These are phyloP conservation scores for Neuroscelio doddi DNA, from an alignment of 2,888 invertebrate species.

Conservation along the genomic window DNA sequence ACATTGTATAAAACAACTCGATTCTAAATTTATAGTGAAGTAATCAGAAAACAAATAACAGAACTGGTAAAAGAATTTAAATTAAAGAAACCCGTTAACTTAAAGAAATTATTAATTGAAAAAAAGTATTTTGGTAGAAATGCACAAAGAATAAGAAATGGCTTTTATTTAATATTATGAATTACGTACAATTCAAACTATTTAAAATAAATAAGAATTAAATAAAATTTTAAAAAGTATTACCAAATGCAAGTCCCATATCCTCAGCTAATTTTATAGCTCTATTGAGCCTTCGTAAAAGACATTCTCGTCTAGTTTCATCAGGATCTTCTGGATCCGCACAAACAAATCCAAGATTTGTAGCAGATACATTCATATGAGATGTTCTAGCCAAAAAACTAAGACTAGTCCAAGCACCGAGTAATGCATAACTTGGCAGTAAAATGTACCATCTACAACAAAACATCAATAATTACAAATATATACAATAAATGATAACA, in stretches of 20 bases:
- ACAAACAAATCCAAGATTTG: constrained; percentile 62
- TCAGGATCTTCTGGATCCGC: constrained; percentile 67
- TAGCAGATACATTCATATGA: constrained; percentile 64
- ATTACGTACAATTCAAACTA: no score
- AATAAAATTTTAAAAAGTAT: no score
- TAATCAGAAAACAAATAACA: no score
- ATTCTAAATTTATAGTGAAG: no score
- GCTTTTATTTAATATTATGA: no score
- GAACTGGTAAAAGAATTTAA: no score
- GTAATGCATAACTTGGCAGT: constrained; percentile 63
- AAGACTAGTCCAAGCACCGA: constrained; percentile 61
- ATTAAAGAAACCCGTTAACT: no score
- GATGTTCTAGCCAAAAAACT: constrained; percentile 63
- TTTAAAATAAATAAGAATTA: not conserved
- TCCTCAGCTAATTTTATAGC: constrained; percentile 67
- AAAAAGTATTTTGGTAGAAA: no score
- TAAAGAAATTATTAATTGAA: no score
- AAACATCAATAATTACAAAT: not conserved
- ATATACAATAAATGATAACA: not conserved
- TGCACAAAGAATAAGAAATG: no score
- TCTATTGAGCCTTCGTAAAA: constrained; percentile 63
- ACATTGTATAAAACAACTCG: no score
- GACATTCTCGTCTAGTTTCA: constrained; percentile 65
- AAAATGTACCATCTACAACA: constrained; percentile 60
- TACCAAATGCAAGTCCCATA: constrained; percentile 65